Base-by-base conservation (phyloP, 2,888 invertebrate genomes). In the Melanophora roralis region DNA sequence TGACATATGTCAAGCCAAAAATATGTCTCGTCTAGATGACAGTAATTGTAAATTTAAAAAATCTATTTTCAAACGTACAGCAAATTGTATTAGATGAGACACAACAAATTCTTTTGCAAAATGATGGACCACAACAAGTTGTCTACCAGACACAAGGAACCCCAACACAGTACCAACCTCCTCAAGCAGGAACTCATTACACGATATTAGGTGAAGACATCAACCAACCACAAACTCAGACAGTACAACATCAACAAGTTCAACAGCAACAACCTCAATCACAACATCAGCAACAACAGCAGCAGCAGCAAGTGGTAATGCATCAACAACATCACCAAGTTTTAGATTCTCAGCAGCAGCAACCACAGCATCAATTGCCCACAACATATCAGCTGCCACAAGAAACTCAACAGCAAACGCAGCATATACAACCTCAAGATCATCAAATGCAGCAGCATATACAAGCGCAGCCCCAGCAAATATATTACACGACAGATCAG, bases 41-140 rank as follows among this genome's bases (percentile, higher is more conserved):
- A n/a, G n/a, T n/a, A n/a, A n/a, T n/a, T n/a, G n/a, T n/a, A n/a
- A n/a, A n/a, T 27, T 27, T 27, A 6, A 5, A 5, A 5, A 6
- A 5, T 27, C 6, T 32, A 0, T 34, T 2, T 53, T 32, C 21
- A 2, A 21, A 38, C 7, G 12, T 76, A 49, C 53, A 73, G 71
- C 72, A 78, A 32, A 80, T 80, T 64, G 76, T 76, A 32, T 57
- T 80, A 32, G 80, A 80, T 53, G 80, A 80, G 5, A 69, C 68
- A 6, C 77, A 86, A 83, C 85, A 86, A 34, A 82, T 88, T 64
- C 84, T 89, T 11, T 80, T 89, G 6, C 87, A 86, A 77, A 91
- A 91, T 82, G 90, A 91, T 51, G 86, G 84, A 71, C 79, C 79
- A 1, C 91, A 91, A 82, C 90, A 91, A 84, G 90, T 92, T 60